phyloP scores from a whole-genome alignment of 2,888 invertebrate species.

The Melinaea marsaeus region DNA sequence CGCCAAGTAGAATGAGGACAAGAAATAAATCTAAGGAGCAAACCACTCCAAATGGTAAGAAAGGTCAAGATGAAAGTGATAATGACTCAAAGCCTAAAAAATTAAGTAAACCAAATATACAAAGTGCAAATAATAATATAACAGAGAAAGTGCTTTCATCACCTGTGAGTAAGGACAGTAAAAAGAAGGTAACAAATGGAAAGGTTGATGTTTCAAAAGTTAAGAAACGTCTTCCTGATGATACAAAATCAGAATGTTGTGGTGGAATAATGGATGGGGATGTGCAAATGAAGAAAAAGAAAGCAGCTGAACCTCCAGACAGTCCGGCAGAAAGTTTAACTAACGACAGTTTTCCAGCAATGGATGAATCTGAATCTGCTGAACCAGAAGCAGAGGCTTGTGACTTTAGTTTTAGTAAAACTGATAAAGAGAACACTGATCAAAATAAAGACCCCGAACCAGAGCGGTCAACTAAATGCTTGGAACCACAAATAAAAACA shows the following conservation, averaged over 20 bases:
- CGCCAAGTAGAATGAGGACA: constrained; percentile 93
- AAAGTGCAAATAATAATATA: constrained; percentile 66
- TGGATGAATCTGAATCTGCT: constrained; percentile 81
- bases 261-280: constrained; percentile 72
- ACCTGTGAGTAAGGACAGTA: constrained; percentile 62
- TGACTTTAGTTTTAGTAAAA: constrained; percentile 71
- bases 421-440: constrained; percentile 63
- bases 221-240: constrained; percentile 77
- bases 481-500: constrained; percentile 57
- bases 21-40: constrained; percentile 90
- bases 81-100: constrained; percentile 68
- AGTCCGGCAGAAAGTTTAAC: constrained; percentile 91
- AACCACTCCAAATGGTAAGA: constrained; percentile 73
- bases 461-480: constrained; percentile 52
- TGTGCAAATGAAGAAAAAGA: constrained; percentile 78
- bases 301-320: constrained; percentile 76
- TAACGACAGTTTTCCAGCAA: constrained; percentile 89
- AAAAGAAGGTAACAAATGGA: constrained; percentile 70
- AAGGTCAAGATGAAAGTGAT: constrained; percentile 71
- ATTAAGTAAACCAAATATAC: constrained; percentile 55
- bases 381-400: constrained; percentile 70
- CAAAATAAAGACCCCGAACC: constrained; percentile 59
- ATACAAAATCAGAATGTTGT: constrained; percentile 74
- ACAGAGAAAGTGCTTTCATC: constrained; percentile 62
- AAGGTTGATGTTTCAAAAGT: constrained; percentile 76